Conservation (phyloP, 2,113 vertebrate species). For the Cyprinodon variegatus region DNA sequence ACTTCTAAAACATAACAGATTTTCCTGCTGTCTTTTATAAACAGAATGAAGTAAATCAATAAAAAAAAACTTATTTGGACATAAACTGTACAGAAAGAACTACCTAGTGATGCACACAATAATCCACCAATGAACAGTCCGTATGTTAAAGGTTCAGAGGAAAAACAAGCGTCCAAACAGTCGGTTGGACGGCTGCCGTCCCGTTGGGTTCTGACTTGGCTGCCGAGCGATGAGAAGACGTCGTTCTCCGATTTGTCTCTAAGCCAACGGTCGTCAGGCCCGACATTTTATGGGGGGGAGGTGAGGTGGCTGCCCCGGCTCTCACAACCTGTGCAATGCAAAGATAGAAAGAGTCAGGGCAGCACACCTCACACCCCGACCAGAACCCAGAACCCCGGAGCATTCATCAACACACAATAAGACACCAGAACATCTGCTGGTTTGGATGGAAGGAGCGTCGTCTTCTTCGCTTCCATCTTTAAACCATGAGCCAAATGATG, state of each 20-base stretch:
- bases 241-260: slow-evolving; percentile 75
- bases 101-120: background rate
- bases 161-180: too few relatives aligned
- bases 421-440: background rate
- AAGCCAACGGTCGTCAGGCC: slow-evolving; percentile 77
- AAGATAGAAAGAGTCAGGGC: slow-evolving; percentile 86
- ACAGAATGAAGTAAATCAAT: background rate
- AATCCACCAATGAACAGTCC: background rate
- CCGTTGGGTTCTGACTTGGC: slow-evolving; percentile 66
- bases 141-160: background rate
- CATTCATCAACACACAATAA: slow-evolving; percentile 24
- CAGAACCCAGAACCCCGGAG: slow-evolving; percentile 37
- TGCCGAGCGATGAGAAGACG: slow-evolving; percentile 36
- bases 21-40: background rate
- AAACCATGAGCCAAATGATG: background rate
- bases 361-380: slow-evolving; percentile 77
- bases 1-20: background rate
- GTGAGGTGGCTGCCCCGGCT: slow-evolving; percentile 79
- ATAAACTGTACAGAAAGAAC: background rate
- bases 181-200: slow-evolving; percentile 50
- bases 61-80: background rate
- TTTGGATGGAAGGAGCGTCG: background rate
- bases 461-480: background rate
- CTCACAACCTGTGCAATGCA: slow-evolving; percentile 87
- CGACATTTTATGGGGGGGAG: slow-evolving; percentile 70